Base-by-base conservation (phyloP, 2,888 invertebrate species). In the Aleiodes leptofemur region DNA sequence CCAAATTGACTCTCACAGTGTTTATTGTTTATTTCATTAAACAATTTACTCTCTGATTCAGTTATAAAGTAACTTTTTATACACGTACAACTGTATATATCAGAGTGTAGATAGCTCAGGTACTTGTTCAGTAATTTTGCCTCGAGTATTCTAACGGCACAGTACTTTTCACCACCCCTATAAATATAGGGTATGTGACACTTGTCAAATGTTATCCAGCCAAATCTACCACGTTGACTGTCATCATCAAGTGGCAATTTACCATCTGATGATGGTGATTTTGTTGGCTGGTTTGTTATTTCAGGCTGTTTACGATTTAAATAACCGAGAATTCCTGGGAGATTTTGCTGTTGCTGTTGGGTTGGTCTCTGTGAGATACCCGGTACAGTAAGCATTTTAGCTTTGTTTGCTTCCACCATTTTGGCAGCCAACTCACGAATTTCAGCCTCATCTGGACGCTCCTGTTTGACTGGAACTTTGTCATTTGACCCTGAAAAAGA, bases 111-210 rank as follows among this genome's bases (percentile, higher is more conserved):
- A 87, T 95, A 96, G 88, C 94, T 95, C 85, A 97, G 93, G 90
- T 96, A 96, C 90, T 96, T 96, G 88, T 96, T 96, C 31, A 97
- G 92, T 64, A 97, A 92, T 90, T 97, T 97, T 85, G 94, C 93
- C 90, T 98, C 98, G 31, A 98, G 95, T 94, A 98, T 97, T 73
- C 97, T 93, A 70, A 98, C 97, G n/a, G 97, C 96, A 87, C 97
- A 96, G 89, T 96, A 98, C 88, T 95, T 95, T 87, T 96, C 96
- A 16, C 94, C 92, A 70, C 94, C 93, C 23, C 98, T 92, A 86
- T 95, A 94, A 80, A 98, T 96, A 89, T 95, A 97, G 0, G 98
- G 98, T 86, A 98, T 95, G 89, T 94, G 94, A 82, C 93, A 93
- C 85, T 95, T 95, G 78, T 96, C 97, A 69, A 98, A 93, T 83